Evolutionary conservation across 2,797 vertebrate species (phyloP), one percentile per base, ranked within the genome.

Genomic region (Poecile montanus): DNA sequence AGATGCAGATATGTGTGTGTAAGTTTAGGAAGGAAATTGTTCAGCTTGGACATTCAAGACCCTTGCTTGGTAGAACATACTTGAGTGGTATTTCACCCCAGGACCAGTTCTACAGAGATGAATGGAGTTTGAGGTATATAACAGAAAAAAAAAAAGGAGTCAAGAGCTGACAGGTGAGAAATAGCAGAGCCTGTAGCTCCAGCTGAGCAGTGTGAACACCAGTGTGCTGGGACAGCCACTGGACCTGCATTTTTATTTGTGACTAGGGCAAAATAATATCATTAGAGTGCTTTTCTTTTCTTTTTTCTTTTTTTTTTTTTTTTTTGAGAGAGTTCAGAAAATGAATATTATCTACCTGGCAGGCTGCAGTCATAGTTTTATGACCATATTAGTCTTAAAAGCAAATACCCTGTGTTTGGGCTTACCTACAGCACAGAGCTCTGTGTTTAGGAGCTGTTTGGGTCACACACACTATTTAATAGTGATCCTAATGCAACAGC

Each of bases 171-270:
- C 9, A 1, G 7, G 34, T 44, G 75, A 93, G 48, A 82, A 80
- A 66, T 2, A 56, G 45, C 44, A 90, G 80, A 88, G 25, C 44
- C 76, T 71, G 48, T 48, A 44, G 40, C 27, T 62, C 56, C 76
- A 74, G 53, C 44, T 54, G 54, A 89, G 45, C 54, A 29, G 50
- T 16, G 50, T 16, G 57, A 50, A 54, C 36, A 29, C 9, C 0
- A 0, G 7, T 2, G 4, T 36, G 26, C 20, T 1, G 0, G 3
- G 19, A 26, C 63, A 74, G 50, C 17, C 74, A 45, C 14, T 9
- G 22, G 8, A 65, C 8, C 15, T 56, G 66, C 16, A 13, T 32
- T 77, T 83, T 71, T 20, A 68, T 74, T 77, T 80, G n/a, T 50
- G 50, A 32, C 30, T n/a, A 40, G 13, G 16, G 47, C 29, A 68